A percentile compares a stretch with the other conserved stretches of the same genome.
These are phyloP conservation scores for Morpho deidamia DNA, from an alignment of 2,888 invertebrate species.

Conservation along the genomic window DNA sequence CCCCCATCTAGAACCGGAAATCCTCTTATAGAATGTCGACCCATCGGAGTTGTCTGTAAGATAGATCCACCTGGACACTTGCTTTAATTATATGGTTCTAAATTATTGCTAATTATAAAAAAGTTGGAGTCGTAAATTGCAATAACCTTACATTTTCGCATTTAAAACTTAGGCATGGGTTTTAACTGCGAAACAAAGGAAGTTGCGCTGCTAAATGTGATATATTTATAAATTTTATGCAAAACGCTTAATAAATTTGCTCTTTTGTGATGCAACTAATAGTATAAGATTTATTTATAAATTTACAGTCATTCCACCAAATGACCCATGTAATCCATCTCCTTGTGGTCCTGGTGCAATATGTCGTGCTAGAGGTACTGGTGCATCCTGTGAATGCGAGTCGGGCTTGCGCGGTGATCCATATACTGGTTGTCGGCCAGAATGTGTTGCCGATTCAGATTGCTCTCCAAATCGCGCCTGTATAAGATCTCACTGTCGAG, in stretches of 20 bases:
- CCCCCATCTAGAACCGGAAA: constrained; percentile 83
- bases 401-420: constrained; percentile 86
- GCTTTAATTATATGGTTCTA: constrained; percentile 34
- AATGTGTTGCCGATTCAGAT: constrained; percentile 93
- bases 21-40: constrained; percentile 84
- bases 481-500: constrained; percentile 88
- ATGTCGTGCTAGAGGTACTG: constrained; percentile 84
- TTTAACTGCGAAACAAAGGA: constrained; percentile 65
- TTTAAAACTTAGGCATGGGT: constrained; percentile 78
- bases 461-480: constrained; percentile 90
- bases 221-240: constrained; percentile 11
- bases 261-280: constrained; percentile 22
- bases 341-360: constrained; percentile 91
- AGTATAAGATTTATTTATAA: constrained; percentile 10
- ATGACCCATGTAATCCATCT: constrained; percentile 90
- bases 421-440: constrained; percentile 87
- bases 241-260: constrained; percentile 50
- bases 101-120: constrained; percentile 24
- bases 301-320: constrained; percentile 60
- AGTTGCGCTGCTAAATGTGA: constrained; percentile 32
- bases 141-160: constrained; percentile 56
- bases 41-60: constrained; percentile 71
- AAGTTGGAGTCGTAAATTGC: constrained; percentile 11
- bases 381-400: constrained; percentile 85
- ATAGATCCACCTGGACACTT: constrained; percentile 60